Base-by-base conservation (phyloP, 2,888 invertebrate genomes). In the Leptinotarsa tumamoca region DNA sequence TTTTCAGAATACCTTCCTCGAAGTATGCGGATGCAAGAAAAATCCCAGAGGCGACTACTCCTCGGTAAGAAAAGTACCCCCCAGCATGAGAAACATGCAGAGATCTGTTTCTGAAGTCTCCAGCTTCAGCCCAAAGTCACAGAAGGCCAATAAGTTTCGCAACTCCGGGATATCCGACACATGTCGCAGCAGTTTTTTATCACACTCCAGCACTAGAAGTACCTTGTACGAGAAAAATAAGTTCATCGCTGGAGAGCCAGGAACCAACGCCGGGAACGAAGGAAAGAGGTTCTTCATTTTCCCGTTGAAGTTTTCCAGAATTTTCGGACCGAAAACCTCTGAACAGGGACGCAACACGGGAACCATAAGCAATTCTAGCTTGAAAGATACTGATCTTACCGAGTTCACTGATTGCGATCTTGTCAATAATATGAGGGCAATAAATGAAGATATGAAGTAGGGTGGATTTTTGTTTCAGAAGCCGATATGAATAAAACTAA, bases 301-400 rank as follows among this genome's bases (percentile, higher is more conserved):
- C 23, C 80, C 77, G 21, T 52, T 72, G 43, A 72, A 70, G 21
- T 72, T 74, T n/a, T 68, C 68, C 4, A 74, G 72, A 49, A 69
- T 74, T 21, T 74, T 74, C 17, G 54, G 33, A 0, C n/a, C 71
- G 14, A 74, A 72, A 50, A 71, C 21, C 4, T 68, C 50, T 4
- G 69, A 66, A 5, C 68, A n/a, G 18, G 52, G 13, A 23, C 10
- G 17, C 18, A 72, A 72, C n/a, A 49, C 51, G n/a, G 89, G 89
- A 80, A 89, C 92, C 76, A 94, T 94, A 83, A 94, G 94, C 86
- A 94, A 94, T 88, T 94, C 94, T 74, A 94, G 94, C 83, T 90
- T 94, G n/a, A 92, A 93, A 72, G 94, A 94, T 85, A 89, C 93
- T 78, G 94, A 93, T 82, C 92, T 90, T 71, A 90, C 92, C 52